phyloP scores from a whole-genome alignment of 1,140 invertebrate genomes.

The Dufourea novaeangliae region DNA sequence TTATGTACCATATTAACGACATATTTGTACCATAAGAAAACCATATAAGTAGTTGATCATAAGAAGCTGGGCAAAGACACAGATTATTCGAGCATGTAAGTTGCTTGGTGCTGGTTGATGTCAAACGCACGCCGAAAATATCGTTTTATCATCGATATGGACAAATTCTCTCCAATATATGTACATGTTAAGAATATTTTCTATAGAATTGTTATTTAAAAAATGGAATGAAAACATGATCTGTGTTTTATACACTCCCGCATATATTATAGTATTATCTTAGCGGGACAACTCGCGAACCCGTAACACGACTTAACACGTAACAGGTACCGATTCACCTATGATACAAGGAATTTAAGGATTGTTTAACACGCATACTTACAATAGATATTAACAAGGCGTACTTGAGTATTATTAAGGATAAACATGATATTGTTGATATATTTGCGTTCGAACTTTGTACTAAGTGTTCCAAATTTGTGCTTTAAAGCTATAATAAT shows the following conservation, averaged over 20 bases:
- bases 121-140: conserved; percentile 17
- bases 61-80: conserved; percentile 2
- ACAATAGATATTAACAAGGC: conserved; percentile 39
- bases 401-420: conserved; percentile 49
- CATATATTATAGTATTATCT: conserved; percentile 43
- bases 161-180: conserved; percentile 28
- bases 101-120: conserved; percentile 38
- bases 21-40: conserved; percentile 34
- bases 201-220: conserved; percentile 50
- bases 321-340: conserved; percentile 29
- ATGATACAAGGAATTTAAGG: conserved; percentile 18
- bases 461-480: conserved; percentile 33
- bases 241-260: conserved; percentile 40
- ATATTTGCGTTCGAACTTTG: conserved; percentile 24
- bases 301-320: conserved; percentile 37
- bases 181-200: conserved; percentile 50
- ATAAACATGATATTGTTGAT: conserved; percentile 34
- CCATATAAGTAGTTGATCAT: conserved; percentile 8
- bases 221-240: conserved; percentile 24
- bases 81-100: conserved; percentile 20
- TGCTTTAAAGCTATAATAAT: conserved; percentile 33
- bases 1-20: conserved; percentile 22
- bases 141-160: conserved; percentile 23
- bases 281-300: conserved; percentile 26
- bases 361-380: conserved; percentile 41